Evolutionary conservation across 2,888 invertebrate species (phyloP), one percentile per base, ranked within the genome.

Genomic region (Ophraella communa): DNA sequence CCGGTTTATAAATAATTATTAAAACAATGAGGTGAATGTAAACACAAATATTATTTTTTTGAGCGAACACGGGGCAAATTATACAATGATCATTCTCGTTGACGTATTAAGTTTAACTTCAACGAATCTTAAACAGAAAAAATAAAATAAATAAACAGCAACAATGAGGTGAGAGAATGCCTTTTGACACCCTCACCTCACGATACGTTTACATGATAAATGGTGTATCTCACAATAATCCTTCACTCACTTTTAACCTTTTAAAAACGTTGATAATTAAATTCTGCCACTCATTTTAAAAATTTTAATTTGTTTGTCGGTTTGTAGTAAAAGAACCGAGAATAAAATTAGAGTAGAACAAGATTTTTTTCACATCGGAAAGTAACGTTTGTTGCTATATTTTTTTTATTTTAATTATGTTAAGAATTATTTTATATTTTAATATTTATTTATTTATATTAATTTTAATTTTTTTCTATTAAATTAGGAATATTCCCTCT

Each of bases 151-250:
- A 39, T 5, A 39, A 14, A 5, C 4, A 14, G 14, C 7, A 39
- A 17, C 17, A 17, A 39, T 21, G 24, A 42, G 10, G 17, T 14
- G 14, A 4, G 35, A 57, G 52, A 52, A 53, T 71, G 68, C 70
- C 71, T 77, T 74, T 76, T 78, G 78, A 78, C 79, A 78, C 77
- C 75, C 76, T 74, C 76, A 68, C 72, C 76, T 77, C 78, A 78
- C 72, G 74, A 73, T 73, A 73, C 71, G 72, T 77, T n/a, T 77
- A 75, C 75, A 74, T 76, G 78, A 78, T 77, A 77, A 78, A 76
- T 74, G 76, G 73, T 73, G 67, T 76, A 72, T 77, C 76, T 68
- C 75, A 74, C 75, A 74, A 74, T 73, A 69, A 71, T 75, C 73
- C 70, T 72, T 74, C 70, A 64, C 67, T 69, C 67, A 60, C 73